Conservation (phyloP, 2,113 vertebrate genomes). For the Barnardius zonarius region DNA sequence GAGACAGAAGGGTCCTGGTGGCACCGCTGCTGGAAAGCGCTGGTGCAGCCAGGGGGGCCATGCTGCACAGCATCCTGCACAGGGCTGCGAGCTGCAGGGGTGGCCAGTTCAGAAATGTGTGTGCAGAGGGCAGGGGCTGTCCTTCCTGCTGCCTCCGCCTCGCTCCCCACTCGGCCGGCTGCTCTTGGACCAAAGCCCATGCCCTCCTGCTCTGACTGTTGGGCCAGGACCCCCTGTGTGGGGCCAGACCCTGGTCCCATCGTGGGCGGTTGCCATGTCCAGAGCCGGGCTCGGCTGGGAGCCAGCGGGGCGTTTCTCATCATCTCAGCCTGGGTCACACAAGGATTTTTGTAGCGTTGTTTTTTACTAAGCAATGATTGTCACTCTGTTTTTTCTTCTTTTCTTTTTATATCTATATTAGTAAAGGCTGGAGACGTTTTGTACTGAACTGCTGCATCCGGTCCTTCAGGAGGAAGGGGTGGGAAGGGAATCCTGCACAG, state of each 20-base stretch:
- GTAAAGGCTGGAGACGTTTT: slow-evolving; percentile 63
- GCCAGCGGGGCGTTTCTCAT: slow-evolving; percentile 3
- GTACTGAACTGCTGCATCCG: slow-evolving; percentile 41
- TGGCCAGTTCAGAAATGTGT: not conserved
- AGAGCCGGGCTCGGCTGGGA: accelerated
- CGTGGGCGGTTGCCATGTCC: not conserved
- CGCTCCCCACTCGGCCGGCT: not conserved
- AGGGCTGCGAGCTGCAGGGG: accelerated
- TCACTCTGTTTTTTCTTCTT: not conserved
- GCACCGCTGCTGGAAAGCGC: not conserved
- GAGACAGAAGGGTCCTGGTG: not conserved
- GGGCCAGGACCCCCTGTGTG: not conserved
- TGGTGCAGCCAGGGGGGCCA: accelerated
- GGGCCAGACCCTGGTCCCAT: not conserved
- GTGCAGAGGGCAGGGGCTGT: slow-evolving; percentile 19
- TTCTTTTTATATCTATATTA: slow-evolving; percentile 53
- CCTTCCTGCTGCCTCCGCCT: not conserved
- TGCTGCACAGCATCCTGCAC: not conserved
- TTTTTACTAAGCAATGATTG: slow-evolving; percentile 40
- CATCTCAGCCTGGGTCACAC: slow-evolving; percentile 53
- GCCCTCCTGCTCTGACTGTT: not conserved
- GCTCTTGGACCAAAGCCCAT: slow-evolving; percentile 36
- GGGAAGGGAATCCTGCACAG: slow-evolving; percentile 38
- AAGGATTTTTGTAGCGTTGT: not conserved
- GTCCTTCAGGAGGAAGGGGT: slow-evolving; percentile 13